Evolutionary conservation across 2,797 vertebrate species (phyloP), one percentile per base, ranked within the genome.

Genomic region (Cacajao melanocephalus): DNA sequence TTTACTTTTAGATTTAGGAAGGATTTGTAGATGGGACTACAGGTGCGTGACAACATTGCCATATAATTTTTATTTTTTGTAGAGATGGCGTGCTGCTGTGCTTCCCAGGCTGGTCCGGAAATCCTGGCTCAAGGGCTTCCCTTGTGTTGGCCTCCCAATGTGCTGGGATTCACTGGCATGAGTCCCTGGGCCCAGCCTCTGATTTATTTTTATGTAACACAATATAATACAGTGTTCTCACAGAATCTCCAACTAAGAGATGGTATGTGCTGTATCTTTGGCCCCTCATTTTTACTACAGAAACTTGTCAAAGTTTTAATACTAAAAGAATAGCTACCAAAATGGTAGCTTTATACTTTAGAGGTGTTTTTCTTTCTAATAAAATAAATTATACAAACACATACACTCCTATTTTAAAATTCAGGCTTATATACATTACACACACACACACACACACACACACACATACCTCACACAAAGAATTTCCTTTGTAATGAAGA

Each of bases 201-300:
- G 50, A 52, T 48, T 46, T 75, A 11, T 20, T 73, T 87, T 96
- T 58, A 17, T 58, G 52, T 72, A 72, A 57, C 30, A 55, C 30
- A 50, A 91, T 12, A 30, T 33, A 82, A 57, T 70, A 70, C 9
- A 30, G 6, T 80, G 46, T 39, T 94, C 4, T 81, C 36, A 15
- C 46, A 90, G 33, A 73, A 46, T 7, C 48, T 73, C 20, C 52
- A 88, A 12, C 12, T 84, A 44, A 83, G 48, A 79, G n/a, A 50
- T 79, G 36, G 24, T 83, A 61, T 48, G 39, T 73, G 41, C 19
- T 33, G 4, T 88, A 82, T 83, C 14, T 33, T 11, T 52, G 7
- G 19, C 20, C 73, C 26, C 20, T 89, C 13, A 75, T 72, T 93
- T 97, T 97, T 93, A 88, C 73, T 96, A 86, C 55, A 80, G 57